phyloP scores from a whole-genome alignment of 2,113 vertebrate species.

The Sigmodon hispidus region DNA sequence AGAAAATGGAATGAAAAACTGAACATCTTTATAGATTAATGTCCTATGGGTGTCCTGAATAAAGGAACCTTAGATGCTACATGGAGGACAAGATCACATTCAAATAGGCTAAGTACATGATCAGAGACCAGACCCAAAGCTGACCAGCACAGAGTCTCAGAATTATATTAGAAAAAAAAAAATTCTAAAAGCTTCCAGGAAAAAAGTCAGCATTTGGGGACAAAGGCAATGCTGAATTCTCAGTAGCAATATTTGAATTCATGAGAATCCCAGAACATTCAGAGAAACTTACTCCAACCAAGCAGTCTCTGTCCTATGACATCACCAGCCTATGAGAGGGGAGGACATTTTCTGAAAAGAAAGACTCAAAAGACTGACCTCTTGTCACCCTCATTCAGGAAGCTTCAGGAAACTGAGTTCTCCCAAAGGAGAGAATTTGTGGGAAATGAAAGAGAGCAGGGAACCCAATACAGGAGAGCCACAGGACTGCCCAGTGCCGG shows the following conservation, averaged over 20 bases:
- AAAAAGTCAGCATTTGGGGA: not conserved
- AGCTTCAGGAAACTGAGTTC: not conserved
- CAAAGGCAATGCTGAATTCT: not conserved
- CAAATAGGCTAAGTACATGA: not conserved
- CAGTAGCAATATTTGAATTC: not conserved
- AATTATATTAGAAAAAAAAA: slow-evolving; percentile 1
- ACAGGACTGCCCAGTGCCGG: not conserved
- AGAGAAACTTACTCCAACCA: slow-evolving; percentile 7
- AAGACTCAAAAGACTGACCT: not conserved
- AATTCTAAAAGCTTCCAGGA: not conserved
- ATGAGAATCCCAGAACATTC: not conserved
- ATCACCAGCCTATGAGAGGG: not conserved
- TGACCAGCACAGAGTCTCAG: not conserved
- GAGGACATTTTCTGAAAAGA: not conserved
- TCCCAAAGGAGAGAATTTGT: not conserved
- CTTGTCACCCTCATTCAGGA: not conserved
- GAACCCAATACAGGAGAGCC: too few species aligned
- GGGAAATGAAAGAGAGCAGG: not conserved
- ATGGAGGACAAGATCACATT: not conserved
- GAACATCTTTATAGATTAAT: not conserved
- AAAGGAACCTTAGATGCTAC: not conserved
- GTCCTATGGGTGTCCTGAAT: not conserved
- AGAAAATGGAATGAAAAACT: not conserved
- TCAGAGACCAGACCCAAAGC: not conserved
- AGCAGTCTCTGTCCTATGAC: not conserved